Base-by-base conservation (phyloP, 2,113 vertebrate species). In the Tachysurus fulvidraco region DNA sequence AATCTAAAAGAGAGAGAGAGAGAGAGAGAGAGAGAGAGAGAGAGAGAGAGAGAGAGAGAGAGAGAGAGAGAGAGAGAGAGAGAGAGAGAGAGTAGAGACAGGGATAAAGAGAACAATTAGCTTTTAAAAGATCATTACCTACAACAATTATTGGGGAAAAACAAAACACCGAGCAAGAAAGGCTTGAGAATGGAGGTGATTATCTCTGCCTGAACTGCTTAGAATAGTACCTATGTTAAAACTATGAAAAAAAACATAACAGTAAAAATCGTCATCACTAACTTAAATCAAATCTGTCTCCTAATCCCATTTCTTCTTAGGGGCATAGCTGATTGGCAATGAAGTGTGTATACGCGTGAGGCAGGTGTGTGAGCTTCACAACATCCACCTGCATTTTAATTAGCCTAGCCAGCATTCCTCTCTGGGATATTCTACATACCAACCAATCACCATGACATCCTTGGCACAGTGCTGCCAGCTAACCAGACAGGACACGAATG, bases 371-470 rank as follows among this genome's bases (percentile, higher is more conserved):
- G 60, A 69, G 86, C 83, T 71, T 79, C 69, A 83, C 87, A 94
- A 91, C 92, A 93, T 92, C 93, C 94, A 92, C 93, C 94, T 94
- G 95, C 95, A 96, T 96, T 96, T 96, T 96, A 96, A 96, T 96
- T 95, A 97, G 95, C 94, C 92, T 25, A 80, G 88, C 52, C 71
- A 96, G 95, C 93, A 91, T 79, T 64, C 19, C 89, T 95, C 94
- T 95, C 95, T 90, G 88, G 93, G 90, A 92, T 94, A 83, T 92
- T 95, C 95, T 93, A 93, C 88, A 85, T 89, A 82, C 78, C 86
- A 71, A 82, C 78, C 54, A 60, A 87, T 89, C 88, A 89, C 85
- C 69, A 81, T 89, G 88, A 87, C 86, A 89, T 83, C 78, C 83
- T 81, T 50, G 64, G 83, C 73, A 79, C 82, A 84, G 64, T 83